Conservation (phyloP, 1,140 invertebrate species). For the Meloidogyne chitwoodi region DNA sequence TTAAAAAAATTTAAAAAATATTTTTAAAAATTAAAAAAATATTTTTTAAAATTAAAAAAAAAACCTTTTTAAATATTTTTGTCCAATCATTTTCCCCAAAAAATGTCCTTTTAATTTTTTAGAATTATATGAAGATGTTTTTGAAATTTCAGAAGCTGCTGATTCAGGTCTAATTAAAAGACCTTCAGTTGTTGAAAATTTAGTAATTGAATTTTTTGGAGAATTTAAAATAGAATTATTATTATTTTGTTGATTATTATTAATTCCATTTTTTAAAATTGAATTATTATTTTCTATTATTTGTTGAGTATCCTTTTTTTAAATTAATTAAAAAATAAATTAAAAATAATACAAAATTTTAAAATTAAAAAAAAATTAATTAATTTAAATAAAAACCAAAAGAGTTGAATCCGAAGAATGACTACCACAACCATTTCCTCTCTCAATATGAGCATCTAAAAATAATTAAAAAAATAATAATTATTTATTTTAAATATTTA, state of each 20-base stretch:
- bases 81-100: slow-evolving; percentile 10
- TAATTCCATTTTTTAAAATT: too few relatives aligned
- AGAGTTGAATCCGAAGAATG: neutral
- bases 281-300: too few relatives aligned
- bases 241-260: too few relatives aligned
- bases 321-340: too few relatives aligned
- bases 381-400: too few relatives aligned
- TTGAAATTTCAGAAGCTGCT: neutral
- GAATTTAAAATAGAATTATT: too few relatives aligned
- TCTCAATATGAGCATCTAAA: slow-evolving; percentile 49
- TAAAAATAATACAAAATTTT: neutral
- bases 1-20: neutral
- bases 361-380: neutral
- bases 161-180: neutral
- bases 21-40: neutral
- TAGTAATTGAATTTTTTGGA: neutral
- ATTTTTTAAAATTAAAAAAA: too few relatives aligned
- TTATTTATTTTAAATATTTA: neutral
- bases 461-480: neutral
- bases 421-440: slow-evolving; percentile 30
- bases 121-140: neutral
- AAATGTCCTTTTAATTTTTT: neutral
- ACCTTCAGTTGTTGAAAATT: neutral
- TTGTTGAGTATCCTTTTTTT: too few relatives aligned
- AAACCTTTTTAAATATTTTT: slow-evolving; percentile 16